phyloP scores from a whole-genome alignment of 2,888 invertebrate species.

The Eupithecia dodoneata region DNA sequence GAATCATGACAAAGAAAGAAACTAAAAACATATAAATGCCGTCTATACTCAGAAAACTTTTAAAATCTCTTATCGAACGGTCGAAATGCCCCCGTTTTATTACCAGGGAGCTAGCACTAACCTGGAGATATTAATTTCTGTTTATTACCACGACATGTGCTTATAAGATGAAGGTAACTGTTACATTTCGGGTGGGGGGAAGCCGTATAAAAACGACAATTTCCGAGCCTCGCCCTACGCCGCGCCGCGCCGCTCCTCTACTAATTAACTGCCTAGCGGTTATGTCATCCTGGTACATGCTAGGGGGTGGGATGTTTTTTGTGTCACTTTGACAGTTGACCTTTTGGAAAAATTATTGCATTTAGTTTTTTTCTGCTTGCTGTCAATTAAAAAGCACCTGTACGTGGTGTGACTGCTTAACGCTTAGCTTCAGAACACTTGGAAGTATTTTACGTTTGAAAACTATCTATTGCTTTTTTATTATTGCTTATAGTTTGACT shows the following conservation, averaged over 20 bases:
- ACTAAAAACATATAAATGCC: background rate
- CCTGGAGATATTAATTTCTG: conserved; percentile 74
- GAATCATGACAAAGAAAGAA: background rate
- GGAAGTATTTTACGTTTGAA: background rate
- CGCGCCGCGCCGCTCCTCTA: conserved; percentile 64
- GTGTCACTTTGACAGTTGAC: conserved; percentile 57
- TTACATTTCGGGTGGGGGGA: conserved; percentile 74
- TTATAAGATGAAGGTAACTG: conserved; percentile 78
- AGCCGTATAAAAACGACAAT: conserved; percentile 84
- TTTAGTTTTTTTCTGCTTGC: conserved; percentile 22
- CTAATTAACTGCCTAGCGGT: conserved; percentile 83
- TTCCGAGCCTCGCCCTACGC: conserved; percentile 81
- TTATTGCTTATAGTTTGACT: background rate
- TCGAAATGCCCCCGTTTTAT: conserved; percentile 39
- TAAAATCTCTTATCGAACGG: conserved; percentile 23
- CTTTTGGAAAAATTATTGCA: conserved; percentile 48
- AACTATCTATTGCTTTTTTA: background rate
- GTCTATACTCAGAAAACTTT: conserved; percentile 11
- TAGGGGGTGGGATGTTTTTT: conserved; percentile 70
- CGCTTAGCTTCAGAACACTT: background rate
- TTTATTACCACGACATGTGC: conserved; percentile 78
- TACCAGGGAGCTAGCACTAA: conserved; percentile 48
- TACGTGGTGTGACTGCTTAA: background rate
- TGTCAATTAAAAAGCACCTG: conserved; percentile 29
- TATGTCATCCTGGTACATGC: conserved; percentile 82